Evolutionary conservation across 2,113 vertebrate species (phyloP).

Genomic region (Ornithorhynchus anatinus): DNA sequence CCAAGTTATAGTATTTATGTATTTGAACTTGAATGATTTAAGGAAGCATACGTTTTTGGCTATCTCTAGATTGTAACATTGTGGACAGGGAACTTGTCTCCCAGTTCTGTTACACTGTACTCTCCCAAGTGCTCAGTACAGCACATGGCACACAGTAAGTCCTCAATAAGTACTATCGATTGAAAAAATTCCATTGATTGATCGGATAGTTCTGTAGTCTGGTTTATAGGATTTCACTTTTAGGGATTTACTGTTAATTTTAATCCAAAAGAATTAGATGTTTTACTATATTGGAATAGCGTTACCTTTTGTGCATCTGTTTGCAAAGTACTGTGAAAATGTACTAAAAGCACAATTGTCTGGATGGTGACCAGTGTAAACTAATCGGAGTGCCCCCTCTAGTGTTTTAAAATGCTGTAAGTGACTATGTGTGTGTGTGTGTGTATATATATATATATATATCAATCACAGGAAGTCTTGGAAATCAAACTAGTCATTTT

Average conservation of each 20-base stretch:
- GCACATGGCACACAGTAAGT: too few species aligned
- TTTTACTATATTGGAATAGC: neutral
- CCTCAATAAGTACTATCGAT: too few species aligned
- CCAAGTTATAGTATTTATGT: neutral
- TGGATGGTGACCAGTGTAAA: constrained; percentile 62
- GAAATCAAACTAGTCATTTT: constrained; percentile 66
- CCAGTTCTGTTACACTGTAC: too few species aligned
- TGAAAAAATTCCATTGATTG: too few species aligned
- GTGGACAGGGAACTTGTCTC: too few species aligned
- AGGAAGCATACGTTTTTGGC: too few species aligned
- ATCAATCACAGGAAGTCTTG: constrained; percentile 70
- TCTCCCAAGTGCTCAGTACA: too few species aligned
- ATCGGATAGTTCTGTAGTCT: neutral
- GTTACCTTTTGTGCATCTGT: neutral
- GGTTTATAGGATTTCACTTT: neutral
- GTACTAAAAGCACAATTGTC: constrained; percentile 51
- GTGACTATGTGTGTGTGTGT: constrained; percentile 66
- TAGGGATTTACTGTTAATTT: neutral
- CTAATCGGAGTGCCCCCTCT: constrained; percentile 67
- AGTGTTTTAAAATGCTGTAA: constrained; percentile 61
- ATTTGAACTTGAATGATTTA: neutral
- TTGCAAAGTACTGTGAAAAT: neutral
- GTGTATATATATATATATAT: too few species aligned
- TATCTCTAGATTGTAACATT: too few species aligned
- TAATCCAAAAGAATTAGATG: neutral